Conservation (phyloP, 1,140 invertebrate species). For the Leptonema lineaticorne region DNA sequence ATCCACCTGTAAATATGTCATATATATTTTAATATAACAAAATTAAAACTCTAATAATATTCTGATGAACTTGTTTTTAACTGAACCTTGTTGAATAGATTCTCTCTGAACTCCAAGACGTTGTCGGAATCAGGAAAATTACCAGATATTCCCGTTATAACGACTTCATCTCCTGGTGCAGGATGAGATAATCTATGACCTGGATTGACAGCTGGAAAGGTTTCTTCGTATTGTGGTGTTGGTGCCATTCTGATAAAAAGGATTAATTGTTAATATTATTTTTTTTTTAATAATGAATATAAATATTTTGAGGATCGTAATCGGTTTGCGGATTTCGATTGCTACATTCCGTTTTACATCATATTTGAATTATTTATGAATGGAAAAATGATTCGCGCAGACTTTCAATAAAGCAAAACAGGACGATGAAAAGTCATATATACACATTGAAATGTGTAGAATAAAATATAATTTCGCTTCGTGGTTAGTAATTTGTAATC, state of each 20-base stretch:
- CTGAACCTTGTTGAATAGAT: slow-evolving; percentile 72
- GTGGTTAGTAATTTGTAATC: no score
- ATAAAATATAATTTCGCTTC: no score
- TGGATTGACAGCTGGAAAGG: neutral
- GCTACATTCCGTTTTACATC: no score
- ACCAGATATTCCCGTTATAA: slow-evolving; percentile 77
- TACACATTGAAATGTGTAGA: no score
- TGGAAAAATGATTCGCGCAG: no score
- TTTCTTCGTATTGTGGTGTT: neutral
- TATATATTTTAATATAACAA: neutral
- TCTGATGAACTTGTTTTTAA: neutral
- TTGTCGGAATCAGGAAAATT: slow-evolving; percentile 84
- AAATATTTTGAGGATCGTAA: no score
- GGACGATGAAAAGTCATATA: no score
- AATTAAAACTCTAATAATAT: neutral
- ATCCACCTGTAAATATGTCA: slow-evolving; percentile 59
- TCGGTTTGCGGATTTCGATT: no score
- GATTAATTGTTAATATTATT: neutral
- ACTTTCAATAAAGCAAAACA: no score
- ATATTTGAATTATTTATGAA: no score
- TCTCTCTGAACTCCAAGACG: slow-evolving; percentile 74
- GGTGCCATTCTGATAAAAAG: slow-evolving; percentile 4
- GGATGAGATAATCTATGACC: slow-evolving; percentile 1
- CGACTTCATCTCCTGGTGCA: slow-evolving; percentile 68
- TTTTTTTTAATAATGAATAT: neutral